Percentiles rank a stretch among this genome's conserved stretches.
phyloP scores from a whole-genome alignment of 23 tunicate genomes.

The Ciona savignyi region DNA sequence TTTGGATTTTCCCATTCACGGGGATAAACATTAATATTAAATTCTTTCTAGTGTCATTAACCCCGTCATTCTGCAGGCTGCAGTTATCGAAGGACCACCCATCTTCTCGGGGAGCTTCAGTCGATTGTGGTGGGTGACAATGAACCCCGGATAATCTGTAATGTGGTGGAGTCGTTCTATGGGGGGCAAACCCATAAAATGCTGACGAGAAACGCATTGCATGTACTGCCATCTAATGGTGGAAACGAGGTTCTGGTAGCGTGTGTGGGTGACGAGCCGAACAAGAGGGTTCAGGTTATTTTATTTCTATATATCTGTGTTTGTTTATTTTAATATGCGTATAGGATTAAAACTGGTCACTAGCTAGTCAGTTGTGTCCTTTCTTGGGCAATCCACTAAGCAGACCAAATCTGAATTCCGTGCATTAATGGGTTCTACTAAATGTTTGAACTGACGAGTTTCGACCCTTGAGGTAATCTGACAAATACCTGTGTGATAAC shows the following conservation, averaged over 20 bases:
- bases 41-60: background rate
- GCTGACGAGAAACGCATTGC: constrained; percentile 58
- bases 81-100: constrained; percentile 48
- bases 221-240: constrained; percentile 7
- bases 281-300: constrained; percentile 49
- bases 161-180: constrained; percentile 33
- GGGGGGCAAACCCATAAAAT: constrained; percentile 66
- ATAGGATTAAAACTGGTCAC: too few relatives aligned
- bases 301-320: too few relatives aligned
- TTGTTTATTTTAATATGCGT: too few relatives aligned
- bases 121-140: background rate
- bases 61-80: constrained; percentile 24
- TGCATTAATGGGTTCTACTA: too few relatives aligned
- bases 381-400: too few relatives aligned
- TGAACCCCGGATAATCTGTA: constrained; percentile 17
- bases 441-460: too few relatives aligned
- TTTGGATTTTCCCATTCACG: background rate
- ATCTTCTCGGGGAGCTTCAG: constrained; percentile 41
- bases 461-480: too few relatives aligned
- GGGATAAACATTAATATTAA: background rate
- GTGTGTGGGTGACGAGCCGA: constrained; percentile 73
- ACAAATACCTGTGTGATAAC: too few relatives aligned
- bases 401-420: too few relatives aligned
- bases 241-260: constrained; percentile 3
- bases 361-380: too few relatives aligned